Conservation (phyloP, 1,140 invertebrate genomes). For the Camponotus floridanus region DNA sequence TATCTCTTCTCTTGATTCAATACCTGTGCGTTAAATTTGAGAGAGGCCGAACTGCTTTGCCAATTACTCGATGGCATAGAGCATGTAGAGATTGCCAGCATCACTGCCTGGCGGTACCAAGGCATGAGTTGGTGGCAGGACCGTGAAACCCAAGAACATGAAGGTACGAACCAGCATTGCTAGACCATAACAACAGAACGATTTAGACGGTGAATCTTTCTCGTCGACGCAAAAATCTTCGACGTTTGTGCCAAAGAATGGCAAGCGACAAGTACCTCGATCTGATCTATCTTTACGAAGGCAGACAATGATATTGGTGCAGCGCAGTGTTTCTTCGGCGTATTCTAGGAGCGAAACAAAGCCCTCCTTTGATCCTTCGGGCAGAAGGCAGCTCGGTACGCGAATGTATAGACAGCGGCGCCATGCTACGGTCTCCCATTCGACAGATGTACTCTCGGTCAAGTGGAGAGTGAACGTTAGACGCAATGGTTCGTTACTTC, state of each 20-base stretch:
- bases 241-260: constrained; percentile 67
- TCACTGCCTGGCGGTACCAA: constrained; percentile 89
- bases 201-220: constrained; percentile 67
- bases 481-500: constrained; percentile 89
- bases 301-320: constrained; percentile 93
- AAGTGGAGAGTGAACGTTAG: constrained; percentile 92
- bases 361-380: constrained; percentile 96
- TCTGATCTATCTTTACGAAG: constrained; percentile 94
- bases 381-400: constrained; percentile 93
- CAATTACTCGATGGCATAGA: constrained; percentile 92
- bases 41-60: constrained; percentile 75
- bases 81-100: constrained; percentile 92
- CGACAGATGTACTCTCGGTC: constrained; percentile 91
- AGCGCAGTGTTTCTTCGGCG: constrained; percentile 96
- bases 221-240: constrained; percentile 52
- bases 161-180: constrained; percentile 96
- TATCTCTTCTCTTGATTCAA: constrained; percentile 15
- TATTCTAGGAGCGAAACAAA: constrained; percentile 98
- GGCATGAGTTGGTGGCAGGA: constrained; percentile 93
- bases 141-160: constrained; percentile 98
- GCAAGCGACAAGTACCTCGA: constrained; percentile 87
- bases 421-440: constrained; percentile 94
- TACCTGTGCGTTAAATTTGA: constrained; percentile 83
- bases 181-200: constrained; percentile 84
- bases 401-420: constrained; percentile 94